phyloP scores from a whole-genome alignment of 2,797 vertebrate species.

The Lepilemur septentrionalis region DNA sequence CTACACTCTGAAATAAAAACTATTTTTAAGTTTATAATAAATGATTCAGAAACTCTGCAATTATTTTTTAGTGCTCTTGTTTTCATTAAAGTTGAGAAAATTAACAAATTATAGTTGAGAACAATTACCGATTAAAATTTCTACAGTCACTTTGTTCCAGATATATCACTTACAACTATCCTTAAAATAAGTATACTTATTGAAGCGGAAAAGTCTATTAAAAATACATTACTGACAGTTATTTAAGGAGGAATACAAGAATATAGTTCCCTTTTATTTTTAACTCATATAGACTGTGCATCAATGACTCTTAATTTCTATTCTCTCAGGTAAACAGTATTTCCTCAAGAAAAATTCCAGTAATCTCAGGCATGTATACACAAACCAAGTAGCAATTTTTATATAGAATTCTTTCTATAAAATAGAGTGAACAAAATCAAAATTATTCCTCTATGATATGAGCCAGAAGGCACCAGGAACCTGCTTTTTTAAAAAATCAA shows the following conservation, averaged over 20 bases:
- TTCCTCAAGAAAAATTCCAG: background rate
- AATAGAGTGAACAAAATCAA: slow-evolving; percentile 7
- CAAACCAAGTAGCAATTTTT: background rate
- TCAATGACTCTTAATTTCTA: background rate
- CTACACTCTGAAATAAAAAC: background rate
- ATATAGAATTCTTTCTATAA: background rate
- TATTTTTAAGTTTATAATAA: background rate
- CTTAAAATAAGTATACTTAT: background rate
- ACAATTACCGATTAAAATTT: slow-evolving; percentile 14
- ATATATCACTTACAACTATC: background rate
- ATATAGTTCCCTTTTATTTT: background rate
- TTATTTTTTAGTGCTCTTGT: background rate
- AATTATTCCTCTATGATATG: background rate
- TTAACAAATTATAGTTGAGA: slow-evolving; percentile 37
- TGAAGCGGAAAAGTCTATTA: background rate
- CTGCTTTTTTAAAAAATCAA: background rate
- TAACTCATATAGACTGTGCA: background rate
- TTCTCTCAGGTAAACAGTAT: background rate
- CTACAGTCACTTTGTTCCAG: background rate
- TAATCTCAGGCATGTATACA: background rate
- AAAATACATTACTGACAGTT: background rate
- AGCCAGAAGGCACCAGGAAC: background rate
- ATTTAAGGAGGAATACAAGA: slow-evolving; percentile 24
- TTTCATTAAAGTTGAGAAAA: slow-evolving; percentile 46
- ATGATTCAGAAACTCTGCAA: background rate